phyloP scores from a whole-genome alignment of 2,888 invertebrate genomes.

The Standfussiana lucernea region DNA sequence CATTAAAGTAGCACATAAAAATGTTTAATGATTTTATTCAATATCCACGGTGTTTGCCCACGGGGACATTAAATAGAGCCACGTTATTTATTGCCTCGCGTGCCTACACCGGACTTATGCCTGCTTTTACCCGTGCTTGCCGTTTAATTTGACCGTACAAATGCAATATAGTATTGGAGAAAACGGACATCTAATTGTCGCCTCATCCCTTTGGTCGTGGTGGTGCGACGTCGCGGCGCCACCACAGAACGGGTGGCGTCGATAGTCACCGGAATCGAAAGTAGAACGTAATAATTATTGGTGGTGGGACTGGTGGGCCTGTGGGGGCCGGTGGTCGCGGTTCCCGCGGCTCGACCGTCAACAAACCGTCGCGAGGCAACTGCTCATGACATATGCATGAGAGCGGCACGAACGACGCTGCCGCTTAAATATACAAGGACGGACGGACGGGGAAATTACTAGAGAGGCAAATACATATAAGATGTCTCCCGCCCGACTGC shows the following conservation, averaged over 20 bases:
- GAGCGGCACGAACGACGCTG: conserved; percentile 83
- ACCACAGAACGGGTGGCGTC: conserved; percentile 76
- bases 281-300: conserved; percentile 88
- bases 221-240: conserved; percentile 66
- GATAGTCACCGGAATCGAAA: conserved; percentile 86
- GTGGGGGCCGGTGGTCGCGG: conserved; percentile 81
- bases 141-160: conserved; percentile 87
- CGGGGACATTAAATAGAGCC: conserved; percentile 78
- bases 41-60: conserved; percentile 73
- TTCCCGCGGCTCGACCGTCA: conserved; percentile 88
- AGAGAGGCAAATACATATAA: conserved; percentile 88
- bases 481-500: conserved; percentile 81
- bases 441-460: conserved; percentile 87
- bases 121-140: conserved; percentile 84
- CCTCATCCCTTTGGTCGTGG: conserved; percentile 84
- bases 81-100: conserved; percentile 83
- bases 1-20: conserved; percentile 53
- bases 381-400: conserved; percentile 91
- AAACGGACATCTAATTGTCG: conserved; percentile 85
- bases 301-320: conserved; percentile 76
- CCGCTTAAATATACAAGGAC: conserved; percentile 89
- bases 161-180: conserved; percentile 84
- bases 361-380: conserved; percentile 90
- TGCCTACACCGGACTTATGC: conserved; percentile 81
- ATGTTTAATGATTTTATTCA: conserved; percentile 74